These are phyloP conservation scores for Falcunculus frontatus DNA, from an alignment of 2,113 vertebrate genomes.

Conservation along the genomic window DNA sequence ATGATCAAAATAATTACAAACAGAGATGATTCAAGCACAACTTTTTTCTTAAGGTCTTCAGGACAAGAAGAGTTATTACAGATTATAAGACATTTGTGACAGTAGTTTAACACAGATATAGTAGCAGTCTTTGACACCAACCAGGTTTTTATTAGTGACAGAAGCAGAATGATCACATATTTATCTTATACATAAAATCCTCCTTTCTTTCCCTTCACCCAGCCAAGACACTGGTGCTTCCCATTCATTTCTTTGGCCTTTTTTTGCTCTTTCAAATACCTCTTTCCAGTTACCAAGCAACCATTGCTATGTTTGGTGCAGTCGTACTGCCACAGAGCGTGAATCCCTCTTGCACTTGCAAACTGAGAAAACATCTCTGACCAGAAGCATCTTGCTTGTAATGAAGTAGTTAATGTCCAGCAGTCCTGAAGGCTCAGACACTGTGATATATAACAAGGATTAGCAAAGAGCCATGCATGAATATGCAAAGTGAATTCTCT, in stretches of 20 bases:
- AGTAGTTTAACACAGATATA: not conserved
- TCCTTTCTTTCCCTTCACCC: not conserved
- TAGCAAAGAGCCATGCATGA: not conserved
- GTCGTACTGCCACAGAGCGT: not conserved
- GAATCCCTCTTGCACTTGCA: not conserved
- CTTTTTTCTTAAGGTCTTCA: not conserved
- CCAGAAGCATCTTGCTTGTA: not conserved
- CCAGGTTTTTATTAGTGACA: not conserved
- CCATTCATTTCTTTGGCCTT: not conserved
- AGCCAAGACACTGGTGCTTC: not conserved
- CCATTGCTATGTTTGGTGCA: not conserved
- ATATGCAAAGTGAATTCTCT: not conserved
- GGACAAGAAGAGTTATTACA: not conserved
- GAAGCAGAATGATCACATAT: not conserved
- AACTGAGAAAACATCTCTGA: not conserved
- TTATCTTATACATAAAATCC: not conserved
- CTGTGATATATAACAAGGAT: not conserved
- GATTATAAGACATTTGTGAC: not conserved
- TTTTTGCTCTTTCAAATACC: not conserved
- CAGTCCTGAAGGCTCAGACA: not conserved
- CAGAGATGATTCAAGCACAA: not conserved
- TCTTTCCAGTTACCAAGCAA: constrained; percentile 29
- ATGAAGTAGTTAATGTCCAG: not conserved
- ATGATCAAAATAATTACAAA: not conserved
- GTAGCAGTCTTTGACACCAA: not conserved